Base-by-base conservation (phyloP, 2,113 vertebrate genomes). In the Misgurnus mizolepis region DNA sequence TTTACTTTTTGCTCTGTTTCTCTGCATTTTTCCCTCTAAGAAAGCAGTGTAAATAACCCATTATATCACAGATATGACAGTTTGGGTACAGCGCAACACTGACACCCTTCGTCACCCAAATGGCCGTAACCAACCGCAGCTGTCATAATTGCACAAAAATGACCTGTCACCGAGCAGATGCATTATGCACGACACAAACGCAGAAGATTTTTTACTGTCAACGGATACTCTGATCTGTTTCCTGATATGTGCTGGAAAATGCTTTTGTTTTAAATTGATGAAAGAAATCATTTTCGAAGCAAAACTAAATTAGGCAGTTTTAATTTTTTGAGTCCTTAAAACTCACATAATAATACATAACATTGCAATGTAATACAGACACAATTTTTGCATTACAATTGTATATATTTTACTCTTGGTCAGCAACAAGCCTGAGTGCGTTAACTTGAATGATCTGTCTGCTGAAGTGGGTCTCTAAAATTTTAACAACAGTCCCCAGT, bases 91-190 rank as follows among this genome's bases (percentile, higher is more conserved):
- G 66, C 9, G 43, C 41, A 40, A 34, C 17, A 62, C 27, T 64
- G 58, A 43, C 78, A 34, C 67, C 66, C 47, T 62, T 56, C 56
- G 71, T 65, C 40, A 47, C 58, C 72, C 70, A 75, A 69, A 69
- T 45, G 12, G 73, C 43, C 14, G 41, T 76, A 76, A 76, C 60
- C 55, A 83, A 76, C 58, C 45, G 47, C 64, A 8, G 55, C 68
- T 77, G 72, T 77, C 78, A 80, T 80, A 84, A 75, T 79, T 53
- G 60, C 39, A 65, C 61, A 41, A 27, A 83, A 74, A 80, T 67
- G 62, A 40, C 74, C 67, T 60, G 66, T 79, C 77, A 69, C 64
- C 71, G 34, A 45, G 41, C 78, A 76, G 68, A 74, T 43, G n/a
- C 76, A 62, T 66, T 74, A 53, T 55, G 62, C 68, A 74, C n/a